Conservation (phyloP, 2,113 vertebrate species). For the Reinhardtius hippoglossoides region DNA sequence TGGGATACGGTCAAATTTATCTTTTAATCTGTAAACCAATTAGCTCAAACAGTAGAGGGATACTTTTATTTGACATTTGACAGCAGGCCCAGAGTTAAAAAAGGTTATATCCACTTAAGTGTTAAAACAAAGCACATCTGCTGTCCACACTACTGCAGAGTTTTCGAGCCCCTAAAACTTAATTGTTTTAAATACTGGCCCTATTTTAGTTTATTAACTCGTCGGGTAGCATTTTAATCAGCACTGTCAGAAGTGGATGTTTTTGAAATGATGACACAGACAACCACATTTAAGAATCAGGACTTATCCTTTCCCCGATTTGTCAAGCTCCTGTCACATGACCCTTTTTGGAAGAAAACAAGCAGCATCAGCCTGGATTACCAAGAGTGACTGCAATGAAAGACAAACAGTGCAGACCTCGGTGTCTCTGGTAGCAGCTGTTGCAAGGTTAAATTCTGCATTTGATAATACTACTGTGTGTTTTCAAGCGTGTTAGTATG, state of each 20-base stretch:
- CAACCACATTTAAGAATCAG: too few species aligned
- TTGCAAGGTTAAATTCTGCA: not conserved
- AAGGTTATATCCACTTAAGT: not conserved
- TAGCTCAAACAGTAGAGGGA: too few species aligned
- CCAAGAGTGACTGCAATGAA: too few species aligned
- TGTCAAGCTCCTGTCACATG: not conserved
- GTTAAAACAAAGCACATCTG: not conserved
- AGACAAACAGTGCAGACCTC: too few species aligned
- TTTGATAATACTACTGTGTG: not conserved
- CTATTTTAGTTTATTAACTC: too few species aligned
- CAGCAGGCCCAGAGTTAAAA: not conserved
- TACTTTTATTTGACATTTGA: constrained; percentile 20
- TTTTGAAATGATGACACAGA: not conserved
- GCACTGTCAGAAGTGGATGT: too few species aligned
- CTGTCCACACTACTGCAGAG: not conserved
- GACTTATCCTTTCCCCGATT: too few species aligned
- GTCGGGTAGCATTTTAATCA: too few species aligned
- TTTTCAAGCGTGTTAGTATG: too few species aligned
- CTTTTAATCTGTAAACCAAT: constrained; percentile 41
- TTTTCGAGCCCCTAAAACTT: not conserved
- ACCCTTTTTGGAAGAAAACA: not conserved
- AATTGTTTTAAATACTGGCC: too few species aligned
- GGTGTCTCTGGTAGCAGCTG: not conserved
- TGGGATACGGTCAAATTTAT: constrained; percentile 33
- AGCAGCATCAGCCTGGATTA: too few species aligned